Base-by-base conservation (phyloP, 2,888 invertebrate species). In the Orthonychiurus folsomi region DNA sequence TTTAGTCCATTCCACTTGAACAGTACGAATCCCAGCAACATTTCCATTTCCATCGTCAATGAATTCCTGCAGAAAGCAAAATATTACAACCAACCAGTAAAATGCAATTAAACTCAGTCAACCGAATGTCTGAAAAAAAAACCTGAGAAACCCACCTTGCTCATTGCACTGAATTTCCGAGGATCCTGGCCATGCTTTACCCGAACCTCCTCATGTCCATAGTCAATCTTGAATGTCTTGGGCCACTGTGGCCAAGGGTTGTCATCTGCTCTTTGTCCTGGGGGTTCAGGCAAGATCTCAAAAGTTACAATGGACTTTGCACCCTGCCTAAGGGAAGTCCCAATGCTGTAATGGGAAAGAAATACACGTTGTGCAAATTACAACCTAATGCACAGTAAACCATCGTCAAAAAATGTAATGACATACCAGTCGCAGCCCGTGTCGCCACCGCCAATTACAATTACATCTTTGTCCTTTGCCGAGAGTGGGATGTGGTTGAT, bases 201-300 rank as follows among this genome's bases (percentile, higher is more conserved):
- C 75, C 86, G 86, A 1, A 91, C 93, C 79, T 99, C 99, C 74
- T 97, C 96, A 75, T 99, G 97, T 0, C 99, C 99, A 76, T 99
- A 99, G 78, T 99, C 99, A 25, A 96, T 89, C 73, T 89, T 87
- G 83, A 97, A 96, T 25, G 95, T 89, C 75, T 91, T 83, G 0
- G 97, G 97, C 88, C 92, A 99, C 76, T 96, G 93, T 1, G 97
- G 99, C 99, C 99, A 99, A 0, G 97, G 97, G 79, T 99, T 99
- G 77, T 93, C 93, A 20, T 81, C 80, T 18, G 87, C 86, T 47
- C 99, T 83, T 26, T 80, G 81, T 1, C 81, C 80, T 60, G 92
- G 89, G 20, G 97, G 97, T 74, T 90, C 86, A 0, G 97, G 96
- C 59, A 99, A 81, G 75, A 99, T 99, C 81, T 99, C 99, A 79